Percentiles rank a stretch among this genome's conserved stretches.
These are phyloP conservation scores for Bombus waltoni DNA, from an alignment of 1,140 invertebrate species.

Conservation along the genomic window DNA sequence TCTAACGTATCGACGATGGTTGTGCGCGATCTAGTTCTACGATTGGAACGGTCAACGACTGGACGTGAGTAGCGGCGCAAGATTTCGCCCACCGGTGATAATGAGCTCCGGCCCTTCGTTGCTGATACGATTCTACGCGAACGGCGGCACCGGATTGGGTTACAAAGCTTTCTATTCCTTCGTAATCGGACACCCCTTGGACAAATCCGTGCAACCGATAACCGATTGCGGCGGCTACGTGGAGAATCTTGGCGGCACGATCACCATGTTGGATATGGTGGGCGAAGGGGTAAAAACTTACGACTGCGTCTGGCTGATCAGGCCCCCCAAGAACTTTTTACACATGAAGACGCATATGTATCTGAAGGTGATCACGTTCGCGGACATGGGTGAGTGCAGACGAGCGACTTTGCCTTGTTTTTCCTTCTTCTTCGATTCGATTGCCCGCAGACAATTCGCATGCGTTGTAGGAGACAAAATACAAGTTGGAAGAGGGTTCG, in stretches of 20 bases:
- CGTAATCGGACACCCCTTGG: constrained; percentile 83
- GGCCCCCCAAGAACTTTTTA: constrained; percentile 85
- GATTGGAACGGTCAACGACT: constrained; percentile 88
- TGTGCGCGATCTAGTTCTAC: constrained; percentile 83
- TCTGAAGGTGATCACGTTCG: constrained; percentile 86
- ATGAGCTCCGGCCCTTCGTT: constrained; percentile 86
- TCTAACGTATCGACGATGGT: not conserved
- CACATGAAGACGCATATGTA: constrained; percentile 89
- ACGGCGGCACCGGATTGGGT: constrained; percentile 87
- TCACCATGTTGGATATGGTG: constrained; percentile 91
- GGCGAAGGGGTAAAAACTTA: constrained; percentile 85
- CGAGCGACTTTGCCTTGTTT: not conserved
- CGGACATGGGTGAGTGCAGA: constrained; percentile 84
- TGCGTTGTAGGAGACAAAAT: no score
- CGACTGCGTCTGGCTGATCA: constrained; percentile 90
- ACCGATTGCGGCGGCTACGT: constrained; percentile 90
- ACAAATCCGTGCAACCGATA: constrained; percentile 84
- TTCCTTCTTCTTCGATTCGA: fast-evolving
- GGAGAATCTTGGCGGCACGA: constrained; percentile 88
- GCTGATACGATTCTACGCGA: constrained; percentile 88
- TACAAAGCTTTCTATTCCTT: constrained; percentile 88
- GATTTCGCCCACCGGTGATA: constrained; percentile 88
- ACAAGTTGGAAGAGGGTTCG: no score
- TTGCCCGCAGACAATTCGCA: not conserved
- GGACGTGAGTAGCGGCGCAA: constrained; percentile 86